phyloP scores from a whole-genome alignment of 1,140 invertebrate genomes.

The Drepana arcuata region DNA sequence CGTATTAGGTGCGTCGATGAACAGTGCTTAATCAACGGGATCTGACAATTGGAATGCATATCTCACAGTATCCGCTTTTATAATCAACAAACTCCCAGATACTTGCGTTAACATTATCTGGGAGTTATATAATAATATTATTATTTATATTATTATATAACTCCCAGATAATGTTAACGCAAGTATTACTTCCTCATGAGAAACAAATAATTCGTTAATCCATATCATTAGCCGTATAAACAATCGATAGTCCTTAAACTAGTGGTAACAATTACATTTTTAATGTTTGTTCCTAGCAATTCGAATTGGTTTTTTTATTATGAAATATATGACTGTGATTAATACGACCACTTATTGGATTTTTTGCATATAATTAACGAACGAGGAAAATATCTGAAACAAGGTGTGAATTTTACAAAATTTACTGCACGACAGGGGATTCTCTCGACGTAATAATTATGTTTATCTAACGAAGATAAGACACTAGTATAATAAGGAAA shows the following conservation, averaged over 20 bases:
- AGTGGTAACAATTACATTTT: conserved; percentile 69
- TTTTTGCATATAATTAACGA: no score
- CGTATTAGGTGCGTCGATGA: conserved; percentile 47
- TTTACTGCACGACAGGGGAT: no score
- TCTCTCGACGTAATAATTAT: no score
- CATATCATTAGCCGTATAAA: conserved; percentile 37
- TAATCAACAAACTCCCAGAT: conserved; percentile 35
- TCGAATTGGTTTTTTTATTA: conserved; percentile 21
- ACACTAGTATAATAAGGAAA: no score
- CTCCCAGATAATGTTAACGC: conserved; percentile 36
- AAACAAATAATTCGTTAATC: conserved; percentile 33
- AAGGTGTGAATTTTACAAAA: no score
- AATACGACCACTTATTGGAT: no score
- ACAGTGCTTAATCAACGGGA: conserved; percentile 48
- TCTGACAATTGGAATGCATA: conserved; percentile 63
- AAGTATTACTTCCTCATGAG: conserved; percentile 24
- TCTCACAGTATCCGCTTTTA: conserved; percentile 47
- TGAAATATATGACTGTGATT: no score
- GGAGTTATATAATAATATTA: no score
- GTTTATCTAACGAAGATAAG: no score
- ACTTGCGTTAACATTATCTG: no score
- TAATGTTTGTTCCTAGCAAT: conserved; percentile 38
- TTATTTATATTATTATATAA: no score
- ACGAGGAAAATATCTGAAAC: no score
- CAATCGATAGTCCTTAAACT: conserved; percentile 59